These are phyloP conservation scores for Tyto alba DNA, from an alignment of 2,113 vertebrate genomes.

Conservation along the genomic window DNA sequence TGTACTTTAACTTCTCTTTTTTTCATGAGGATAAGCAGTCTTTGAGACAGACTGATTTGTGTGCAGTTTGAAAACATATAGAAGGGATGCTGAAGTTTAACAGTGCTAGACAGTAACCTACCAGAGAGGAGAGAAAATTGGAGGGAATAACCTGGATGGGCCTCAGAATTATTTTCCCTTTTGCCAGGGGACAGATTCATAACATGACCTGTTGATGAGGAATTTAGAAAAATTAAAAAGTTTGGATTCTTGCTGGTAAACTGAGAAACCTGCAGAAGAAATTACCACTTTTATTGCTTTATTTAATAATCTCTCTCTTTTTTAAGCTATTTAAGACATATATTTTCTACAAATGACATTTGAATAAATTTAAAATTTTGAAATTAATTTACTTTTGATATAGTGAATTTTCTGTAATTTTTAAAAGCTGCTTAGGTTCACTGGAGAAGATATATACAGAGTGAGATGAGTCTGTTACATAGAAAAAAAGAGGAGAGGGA, in stretches of 20 bases:
- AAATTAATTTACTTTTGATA: neutral
- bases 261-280: neutral
- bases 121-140: neutral
- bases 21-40: neutral
- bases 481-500: neutral
- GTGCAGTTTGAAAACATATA: accelerated
- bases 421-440: neutral
- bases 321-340: neutral
- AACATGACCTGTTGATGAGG: neutral
- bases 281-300: neutral
- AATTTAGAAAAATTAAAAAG: neutral
- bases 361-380: neutral
- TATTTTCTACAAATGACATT: neutral
- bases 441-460: neutral
- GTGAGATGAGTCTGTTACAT: neutral
- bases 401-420: neutral
- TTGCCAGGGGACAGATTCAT: neutral
- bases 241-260: neutral
- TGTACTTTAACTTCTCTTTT: neutral
- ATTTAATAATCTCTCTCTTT: neutral
- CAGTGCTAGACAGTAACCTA: neutral
- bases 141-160: neutral
- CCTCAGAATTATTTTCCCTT: neutral
- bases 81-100: neutral
- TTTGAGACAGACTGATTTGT: neutral